phyloP scores from a whole-genome alignment of 2,113 vertebrate species.

The Phoxinus phoxinus region DNA sequence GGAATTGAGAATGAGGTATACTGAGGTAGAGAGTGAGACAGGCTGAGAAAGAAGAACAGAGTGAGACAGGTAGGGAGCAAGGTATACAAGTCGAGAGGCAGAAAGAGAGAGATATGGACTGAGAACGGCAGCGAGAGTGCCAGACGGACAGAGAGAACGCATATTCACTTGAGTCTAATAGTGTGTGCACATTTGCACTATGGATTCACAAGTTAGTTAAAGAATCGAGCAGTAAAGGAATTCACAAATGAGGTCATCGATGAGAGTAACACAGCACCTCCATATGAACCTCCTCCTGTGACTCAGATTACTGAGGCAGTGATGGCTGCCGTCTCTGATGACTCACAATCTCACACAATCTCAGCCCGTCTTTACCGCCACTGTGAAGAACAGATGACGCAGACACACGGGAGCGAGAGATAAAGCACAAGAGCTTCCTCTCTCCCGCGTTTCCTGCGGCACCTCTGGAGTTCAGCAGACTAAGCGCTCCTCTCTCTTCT shows the following conservation, averaged over 20 bases:
- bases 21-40: neutral
- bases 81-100: too few relatives aligned
- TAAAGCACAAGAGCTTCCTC: conserved; percentile 25
- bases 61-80: too few relatives aligned
- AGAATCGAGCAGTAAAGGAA: neutral
- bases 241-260: neutral
- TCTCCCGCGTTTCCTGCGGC: conserved; percentile 1
- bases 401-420: conserved; percentile 18
- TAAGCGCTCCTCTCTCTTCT: conserved; percentile 44
- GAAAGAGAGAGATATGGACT: neutral
- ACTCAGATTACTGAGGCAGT: neutral
- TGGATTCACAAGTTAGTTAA: neutral
- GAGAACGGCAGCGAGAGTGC: neutral
- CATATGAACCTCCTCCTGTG: conserved; percentile 10
- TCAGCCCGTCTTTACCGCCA: conserved; percentile 20
- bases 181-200: neutral
- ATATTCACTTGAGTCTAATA: neutral
- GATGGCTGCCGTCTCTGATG: conserved; percentile 12
- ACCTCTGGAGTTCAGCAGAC: conserved; percentile 45
- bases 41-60: neutral
- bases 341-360: conserved; percentile 11
- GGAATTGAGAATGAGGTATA: neutral
- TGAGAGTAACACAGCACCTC: neutral
- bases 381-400: conserved; percentile 19
- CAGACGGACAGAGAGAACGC: conserved; percentile 5